Percentiles rank a stretch among this genome's conserved stretches.
These are phyloP conservation scores for Autographa gamma DNA, from an alignment of 2,888 invertebrate species.

Conservation along the genomic window DNA sequence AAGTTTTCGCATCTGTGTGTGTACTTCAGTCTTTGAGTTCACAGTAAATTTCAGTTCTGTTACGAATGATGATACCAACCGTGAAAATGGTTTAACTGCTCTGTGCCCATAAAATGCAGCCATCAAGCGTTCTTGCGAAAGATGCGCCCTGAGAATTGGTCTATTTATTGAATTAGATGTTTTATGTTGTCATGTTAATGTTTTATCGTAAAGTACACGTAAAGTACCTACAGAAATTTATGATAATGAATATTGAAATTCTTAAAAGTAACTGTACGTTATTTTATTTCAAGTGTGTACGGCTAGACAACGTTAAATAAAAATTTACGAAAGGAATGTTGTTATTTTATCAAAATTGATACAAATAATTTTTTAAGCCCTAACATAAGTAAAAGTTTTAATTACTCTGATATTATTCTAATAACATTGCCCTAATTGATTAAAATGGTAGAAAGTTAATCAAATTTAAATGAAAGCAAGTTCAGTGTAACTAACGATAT, in stretches of 20 bases:
- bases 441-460: constrained; percentile 15
- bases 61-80: constrained; percentile 58
- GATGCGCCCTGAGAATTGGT: constrained; percentile 66
- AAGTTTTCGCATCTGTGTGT: constrained; percentile 26
- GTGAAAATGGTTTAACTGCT: constrained; percentile 68
- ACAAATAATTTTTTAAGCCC: neutral
- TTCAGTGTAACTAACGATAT: constrained; percentile 38
- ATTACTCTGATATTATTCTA: neutral
- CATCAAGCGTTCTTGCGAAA: constrained; percentile 61
- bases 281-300: neutral
- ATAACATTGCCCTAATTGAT: constrained; percentile 6
- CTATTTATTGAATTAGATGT: constrained; percentile 64
- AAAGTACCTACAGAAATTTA: constrained; percentile 33
- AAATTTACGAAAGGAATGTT: neutral
- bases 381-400: neutral
- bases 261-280: neutral
- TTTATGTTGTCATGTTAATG: constrained; percentile 52
- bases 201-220: constrained; percentile 50
- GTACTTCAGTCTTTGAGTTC: constrained; percentile 32
- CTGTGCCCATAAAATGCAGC: constrained; percentile 70
- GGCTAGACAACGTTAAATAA: neutral
- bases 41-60: constrained; percentile 43
- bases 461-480: constrained; percentile 28
- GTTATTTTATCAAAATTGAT: neutral
- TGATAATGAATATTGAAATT: constrained; percentile 30